These are phyloP conservation scores for Drosophila lacicola DNA, from an alignment of 2,888 invertebrate genomes.

Conservation along the genomic window DNA sequence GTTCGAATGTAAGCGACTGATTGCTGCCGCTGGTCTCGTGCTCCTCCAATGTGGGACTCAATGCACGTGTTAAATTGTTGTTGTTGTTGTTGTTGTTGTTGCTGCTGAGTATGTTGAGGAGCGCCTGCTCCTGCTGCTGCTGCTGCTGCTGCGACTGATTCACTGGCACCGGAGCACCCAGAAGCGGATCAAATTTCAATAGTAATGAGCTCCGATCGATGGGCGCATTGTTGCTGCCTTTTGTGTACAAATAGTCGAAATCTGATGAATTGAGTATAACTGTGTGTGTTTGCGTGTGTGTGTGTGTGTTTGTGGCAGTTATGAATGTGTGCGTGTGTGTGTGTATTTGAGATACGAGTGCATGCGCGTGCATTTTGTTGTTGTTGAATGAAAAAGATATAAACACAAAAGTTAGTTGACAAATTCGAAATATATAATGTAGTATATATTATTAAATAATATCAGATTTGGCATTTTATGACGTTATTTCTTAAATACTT, in stretches of 20 bases:
- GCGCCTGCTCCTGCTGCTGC: constrained; percentile 60
- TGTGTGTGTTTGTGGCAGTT: constrained; percentile 17
- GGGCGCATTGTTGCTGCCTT: constrained; percentile 83
- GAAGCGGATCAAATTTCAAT: constrained; percentile 84
- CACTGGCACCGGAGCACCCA: constrained; percentile 82
- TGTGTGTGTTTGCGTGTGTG: constrained; percentile 44
- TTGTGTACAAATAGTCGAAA: constrained; percentile 85
- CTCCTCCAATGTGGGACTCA: constrained; percentile 84
- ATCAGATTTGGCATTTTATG: constrained; percentile 11
- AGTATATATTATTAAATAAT: not conserved
- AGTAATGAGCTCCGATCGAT: constrained; percentile 83
- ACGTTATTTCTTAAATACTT: constrained; percentile 9
- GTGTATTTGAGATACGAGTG: constrained; percentile 4
- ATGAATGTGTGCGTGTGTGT: constrained; percentile 6
- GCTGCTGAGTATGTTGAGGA: constrained; percentile 56
- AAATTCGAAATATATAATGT: not conserved
- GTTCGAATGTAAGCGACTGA: constrained; percentile 70
- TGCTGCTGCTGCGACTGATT: constrained; percentile 69
- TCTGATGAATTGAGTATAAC: constrained; percentile 84
- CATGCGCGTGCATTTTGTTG: constrained; percentile 61
- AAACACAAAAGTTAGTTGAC: constrained; percentile 50
- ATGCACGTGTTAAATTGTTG: constrained; percentile 43
- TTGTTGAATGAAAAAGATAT: constrained; percentile 37
- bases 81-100: constrained; percentile 43
- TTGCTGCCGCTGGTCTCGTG: constrained; percentile 78